Base-by-base conservation (phyloP, 2,888 invertebrate species). In the Lasioglossum calceatum region DNA sequence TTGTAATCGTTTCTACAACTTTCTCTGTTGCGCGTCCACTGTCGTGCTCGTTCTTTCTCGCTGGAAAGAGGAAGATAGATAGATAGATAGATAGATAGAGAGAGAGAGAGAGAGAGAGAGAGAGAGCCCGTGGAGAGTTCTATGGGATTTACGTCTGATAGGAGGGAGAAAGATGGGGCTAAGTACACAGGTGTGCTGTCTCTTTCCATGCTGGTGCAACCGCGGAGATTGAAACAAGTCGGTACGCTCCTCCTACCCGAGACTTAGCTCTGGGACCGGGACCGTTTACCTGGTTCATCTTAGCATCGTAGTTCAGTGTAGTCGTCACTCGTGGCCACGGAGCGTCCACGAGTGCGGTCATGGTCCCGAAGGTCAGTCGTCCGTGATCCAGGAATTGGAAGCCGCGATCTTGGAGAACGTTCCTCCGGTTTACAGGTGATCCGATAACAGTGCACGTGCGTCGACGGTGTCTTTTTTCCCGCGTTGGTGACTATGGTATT, bases 251-350 rank as follows among this genome's bases (percentile, higher is more conserved):
- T 89, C 81, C 88, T 89, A 88, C 79, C 82, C 64, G 79, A 81
- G 80, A 76, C 87, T 84, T 82, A 87, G 71, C 75, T 82, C 86
- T 44, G 71, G 64, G 81, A 77, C 76, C 75, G 71, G 64, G 81
- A 77, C 76, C 75, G 79, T 77, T 74, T 79, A 87, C 84, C 84
- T 39, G 77, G 81, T 84, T 88, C 82, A 88, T 89, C 84, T 84
- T 78, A 79, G 81, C 58, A 85, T 70, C 72, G 79, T 84, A 75
- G 81, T 78, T 58, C 82, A 86, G 88, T 86, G 64, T 77, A 84
- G 81, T 50, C 80, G 84, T 82, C 86, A 89, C 88, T 89, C 88
- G 88, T 89, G 88, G 80, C 71, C 81, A 77, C 88, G 78, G 70
- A 82, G 27, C 76, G 82, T 85, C 84, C 84, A 86, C 79, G 84